Evolutionary conservation across 2,113 vertebrate species (phyloP).

Genomic region (Rousettus leschenaultii): DNA sequence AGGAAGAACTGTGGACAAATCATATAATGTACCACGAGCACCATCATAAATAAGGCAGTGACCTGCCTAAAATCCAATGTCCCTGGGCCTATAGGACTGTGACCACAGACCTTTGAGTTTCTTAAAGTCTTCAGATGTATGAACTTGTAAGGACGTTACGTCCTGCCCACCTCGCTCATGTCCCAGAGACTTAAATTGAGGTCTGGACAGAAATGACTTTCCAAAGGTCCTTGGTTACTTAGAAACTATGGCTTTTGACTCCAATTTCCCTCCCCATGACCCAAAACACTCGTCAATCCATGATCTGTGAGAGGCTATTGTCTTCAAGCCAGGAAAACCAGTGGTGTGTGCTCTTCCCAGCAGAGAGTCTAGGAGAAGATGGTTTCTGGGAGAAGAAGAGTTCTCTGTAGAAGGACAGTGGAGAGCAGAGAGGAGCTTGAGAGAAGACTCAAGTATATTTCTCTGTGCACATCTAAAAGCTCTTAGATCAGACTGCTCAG

Average conservation of each 20-base stretch:
- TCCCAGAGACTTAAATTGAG: background rate
- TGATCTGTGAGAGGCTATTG: background rate
- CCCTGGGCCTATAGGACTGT: background rate
- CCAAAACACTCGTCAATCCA: background rate
- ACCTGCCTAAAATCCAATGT: background rate
- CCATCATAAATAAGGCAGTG: background rate
- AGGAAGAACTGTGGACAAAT: background rate
- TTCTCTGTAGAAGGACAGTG: background rate
- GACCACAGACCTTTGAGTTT: too few species aligned
- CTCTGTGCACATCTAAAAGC: conserved; percentile 54
- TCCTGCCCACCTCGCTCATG: background rate
- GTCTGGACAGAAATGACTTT: background rate
- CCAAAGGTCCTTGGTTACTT: background rate
- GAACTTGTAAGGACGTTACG: background rate
- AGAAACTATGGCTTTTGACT: background rate
- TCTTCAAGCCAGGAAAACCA: background rate
- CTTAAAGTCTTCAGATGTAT: background rate
- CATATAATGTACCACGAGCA: background rate
- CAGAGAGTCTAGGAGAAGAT: background rate
- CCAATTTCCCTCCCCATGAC: background rate
- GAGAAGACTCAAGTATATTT: conserved; percentile 41
- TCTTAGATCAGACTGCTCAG: conserved; percentile 70
- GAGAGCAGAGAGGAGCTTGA: background rate
- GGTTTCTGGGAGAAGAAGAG: background rate
- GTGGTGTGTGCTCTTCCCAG: too few species aligned